Conservation (phyloP, 2,797 vertebrate species). For the Hypotaenidia philippensis region DNA sequence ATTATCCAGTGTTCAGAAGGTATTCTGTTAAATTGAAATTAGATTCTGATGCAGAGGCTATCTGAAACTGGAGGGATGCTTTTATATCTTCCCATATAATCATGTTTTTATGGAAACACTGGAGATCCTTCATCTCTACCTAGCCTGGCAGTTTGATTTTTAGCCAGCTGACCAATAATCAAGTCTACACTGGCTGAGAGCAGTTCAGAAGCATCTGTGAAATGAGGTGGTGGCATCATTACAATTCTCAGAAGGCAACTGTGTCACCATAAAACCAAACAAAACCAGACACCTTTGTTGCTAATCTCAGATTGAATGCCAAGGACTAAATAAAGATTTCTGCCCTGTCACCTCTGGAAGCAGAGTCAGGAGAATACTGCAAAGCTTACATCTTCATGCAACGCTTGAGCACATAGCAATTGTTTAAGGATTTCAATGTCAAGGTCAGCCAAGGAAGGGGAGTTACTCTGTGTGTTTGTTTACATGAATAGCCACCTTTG, state of each 20-base stretch:
- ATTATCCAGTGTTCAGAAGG: neutral
- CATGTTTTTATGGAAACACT: neutral
- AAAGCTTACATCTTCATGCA: neutral
- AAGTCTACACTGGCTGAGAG: neutral
- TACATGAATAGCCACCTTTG: neutral
- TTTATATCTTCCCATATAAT: neutral
- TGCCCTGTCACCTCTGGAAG: neutral
- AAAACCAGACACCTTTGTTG: neutral
- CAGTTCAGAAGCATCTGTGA: conserved; percentile 1
- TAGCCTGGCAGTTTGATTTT: neutral
- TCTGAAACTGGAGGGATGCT: neutral
- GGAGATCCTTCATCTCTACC: neutral
- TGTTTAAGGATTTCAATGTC: neutral
- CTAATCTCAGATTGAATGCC: neutral
- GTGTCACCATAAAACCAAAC: conserved; percentile 3
- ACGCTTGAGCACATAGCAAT: neutral
- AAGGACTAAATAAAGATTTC: conserved; percentile 14
- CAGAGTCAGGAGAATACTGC: neutral
- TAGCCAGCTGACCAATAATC: neutral
- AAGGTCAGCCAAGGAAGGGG: neutral
- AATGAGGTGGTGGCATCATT: neutral
- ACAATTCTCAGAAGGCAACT: neutral
- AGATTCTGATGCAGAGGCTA: neutral
- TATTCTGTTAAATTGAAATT: neutral
- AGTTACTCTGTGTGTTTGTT: neutral